phyloP scores from a whole-genome alignment of 1,140 invertebrate genomes.

The Holcopasites calliopsidis region DNA sequence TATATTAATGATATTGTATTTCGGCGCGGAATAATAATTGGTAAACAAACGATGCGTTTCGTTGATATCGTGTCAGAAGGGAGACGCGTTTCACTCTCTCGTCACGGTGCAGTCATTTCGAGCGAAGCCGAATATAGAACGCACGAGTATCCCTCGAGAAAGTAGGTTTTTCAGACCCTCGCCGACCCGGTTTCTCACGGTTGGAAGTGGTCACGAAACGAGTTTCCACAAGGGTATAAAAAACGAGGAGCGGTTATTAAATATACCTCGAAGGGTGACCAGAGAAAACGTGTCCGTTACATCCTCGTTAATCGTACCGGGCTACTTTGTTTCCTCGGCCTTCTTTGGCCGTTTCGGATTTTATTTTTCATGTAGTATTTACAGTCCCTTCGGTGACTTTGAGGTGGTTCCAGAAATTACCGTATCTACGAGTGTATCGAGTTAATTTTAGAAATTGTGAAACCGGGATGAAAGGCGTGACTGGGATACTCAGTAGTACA shows the following conservation, averaged over 20 bases:
- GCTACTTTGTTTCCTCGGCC: background rate
- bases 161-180: constrained; percentile 36
- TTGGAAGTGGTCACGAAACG: constrained; percentile 44
- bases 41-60: too few relatives aligned
- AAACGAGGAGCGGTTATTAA: constrained; percentile 59
- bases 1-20: too few relatives aligned
- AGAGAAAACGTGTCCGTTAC: constrained; percentile 45
- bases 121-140: background rate
- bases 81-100: too few relatives aligned
- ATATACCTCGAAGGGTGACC: constrained; percentile 53
- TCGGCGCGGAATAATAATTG: too few relatives aligned
- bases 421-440: too few relatives aligned
- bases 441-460: too few relatives aligned
- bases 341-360: background rate
- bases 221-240: constrained; percentile 48
- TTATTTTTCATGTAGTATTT: background rate
- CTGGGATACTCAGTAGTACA: too few relatives aligned
- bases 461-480: too few relatives aligned
- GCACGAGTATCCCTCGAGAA: constrained; percentile 23
- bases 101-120: too few relatives aligned
- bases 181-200: constrained; percentile 54
- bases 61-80: too few relatives aligned
- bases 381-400: too few relatives aligned
- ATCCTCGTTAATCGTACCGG: constrained; percentile 26
- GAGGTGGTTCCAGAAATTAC: too few relatives aligned